phyloP scores from a whole-genome alignment of 2,113 vertebrate genomes.

The Siniperca chuatsi region DNA sequence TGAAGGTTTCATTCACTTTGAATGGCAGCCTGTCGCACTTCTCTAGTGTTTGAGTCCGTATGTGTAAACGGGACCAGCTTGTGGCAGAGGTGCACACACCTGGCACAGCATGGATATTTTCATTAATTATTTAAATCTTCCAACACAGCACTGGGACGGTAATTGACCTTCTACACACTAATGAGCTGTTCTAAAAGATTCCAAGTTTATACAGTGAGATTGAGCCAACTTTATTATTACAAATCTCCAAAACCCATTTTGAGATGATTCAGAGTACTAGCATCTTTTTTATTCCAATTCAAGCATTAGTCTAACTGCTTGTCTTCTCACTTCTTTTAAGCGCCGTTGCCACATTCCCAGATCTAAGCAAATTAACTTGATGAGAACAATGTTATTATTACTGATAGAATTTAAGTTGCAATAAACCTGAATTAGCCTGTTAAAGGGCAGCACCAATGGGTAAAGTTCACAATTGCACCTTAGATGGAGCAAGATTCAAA shows the following conservation, averaged over 20 bases:
- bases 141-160: background rate
- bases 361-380: background rate
- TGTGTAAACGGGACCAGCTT: background rate
- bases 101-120: background rate
- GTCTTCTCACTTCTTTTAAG: background rate
- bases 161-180: conserved; percentile 12
- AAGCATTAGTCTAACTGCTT: background rate
- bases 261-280: background rate
- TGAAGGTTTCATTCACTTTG: background rate
- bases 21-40: background rate
- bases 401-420: background rate
- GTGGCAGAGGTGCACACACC: background rate
- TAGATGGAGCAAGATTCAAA: conserved; percentile 10
- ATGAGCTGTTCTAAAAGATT: background rate
- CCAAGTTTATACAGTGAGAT: background rate
- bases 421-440: background rate
- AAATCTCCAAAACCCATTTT: background rate
- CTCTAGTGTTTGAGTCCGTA: background rate
- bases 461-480: background rate
- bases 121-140: conserved; percentile 33
- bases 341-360: background rate
- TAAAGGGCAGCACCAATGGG: background rate
- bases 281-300: background rate
- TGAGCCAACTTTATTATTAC: background rate
- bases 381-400: background rate